phyloP scores from a whole-genome alignment of 2,888 invertebrate genomes.

The Ommatoiulus sabulosus region DNA sequence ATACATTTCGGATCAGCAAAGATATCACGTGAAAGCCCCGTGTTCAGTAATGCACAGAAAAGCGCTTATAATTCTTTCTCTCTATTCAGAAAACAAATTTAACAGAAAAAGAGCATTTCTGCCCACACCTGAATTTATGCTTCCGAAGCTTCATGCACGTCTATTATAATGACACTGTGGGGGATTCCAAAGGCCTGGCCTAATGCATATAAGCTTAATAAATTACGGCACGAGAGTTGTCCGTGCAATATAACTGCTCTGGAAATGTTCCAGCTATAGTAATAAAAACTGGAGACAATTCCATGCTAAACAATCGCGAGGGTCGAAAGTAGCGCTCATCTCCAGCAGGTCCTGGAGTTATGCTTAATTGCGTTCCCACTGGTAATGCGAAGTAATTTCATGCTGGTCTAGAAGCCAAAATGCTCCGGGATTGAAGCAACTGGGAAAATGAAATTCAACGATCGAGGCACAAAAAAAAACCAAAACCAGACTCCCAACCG shows the following conservation, averaged over 20 bases:
- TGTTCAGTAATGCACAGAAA: too few relatives aligned
- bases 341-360: not conserved
- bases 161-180: slow-evolving; percentile 19
- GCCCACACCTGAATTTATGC: not conserved
- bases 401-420: not conserved
- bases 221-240: not conserved
- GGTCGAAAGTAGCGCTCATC: not conserved
- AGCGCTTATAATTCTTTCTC: not conserved
- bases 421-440: not conserved
- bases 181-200: not conserved
- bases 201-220: slow-evolving; percentile 31
- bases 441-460: not conserved
- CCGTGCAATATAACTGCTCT: not conserved
- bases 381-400: slow-evolving; percentile 31
- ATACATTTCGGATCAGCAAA: too few relatives aligned
- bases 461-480: not conserved
- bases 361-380: slow-evolving; percentile 15
- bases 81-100: not conserved
- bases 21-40: too few relatives aligned
- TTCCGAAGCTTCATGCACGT: not conserved
- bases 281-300: not conserved
- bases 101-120: not conserved
- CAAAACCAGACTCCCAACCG: not conserved
- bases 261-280: slow-evolving; percentile 4
- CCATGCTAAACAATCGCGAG: slow-evolving; percentile 19